Percentiles rank a stretch among this genome's conserved stretches.
phyloP scores from a whole-genome alignment of 2,797 vertebrate genomes.

The Momotus momota region DNA sequence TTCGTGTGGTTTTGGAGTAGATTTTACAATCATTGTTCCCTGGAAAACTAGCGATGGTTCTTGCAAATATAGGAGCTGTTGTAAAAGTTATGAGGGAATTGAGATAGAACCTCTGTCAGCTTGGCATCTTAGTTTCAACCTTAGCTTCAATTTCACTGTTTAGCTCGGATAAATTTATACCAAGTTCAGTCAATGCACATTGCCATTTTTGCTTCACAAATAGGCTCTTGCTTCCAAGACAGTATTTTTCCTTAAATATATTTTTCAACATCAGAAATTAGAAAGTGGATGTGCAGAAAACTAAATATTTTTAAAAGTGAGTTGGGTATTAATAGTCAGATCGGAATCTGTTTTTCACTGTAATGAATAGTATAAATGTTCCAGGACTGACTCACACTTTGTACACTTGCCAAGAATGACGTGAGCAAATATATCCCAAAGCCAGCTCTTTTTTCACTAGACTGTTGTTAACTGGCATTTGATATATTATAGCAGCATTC shows the following conservation, averaged over 20 bases:
- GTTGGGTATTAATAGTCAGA: not conserved
- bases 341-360: slow-evolving; percentile 4
- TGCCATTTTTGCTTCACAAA: not conserved
- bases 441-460: slow-evolving; percentile 33
- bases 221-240: not conserved
- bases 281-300: not conserved
- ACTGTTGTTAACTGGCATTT: slow-evolving; percentile 47
- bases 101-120: not conserved
- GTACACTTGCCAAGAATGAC: slow-evolving; percentile 56
- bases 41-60: not conserved
- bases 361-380: slow-evolving; percentile 29
- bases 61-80: not conserved
- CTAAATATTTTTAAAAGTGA: not conserved
- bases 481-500: slow-evolving; percentile 21
- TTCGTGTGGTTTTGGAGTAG: not conserved
- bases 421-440: slow-evolving; percentile 45
- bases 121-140: not conserved
- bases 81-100: not conserved
- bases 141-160: not conserved
- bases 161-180: slow-evolving; percentile 9
- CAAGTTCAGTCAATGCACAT: not conserved
- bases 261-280: not conserved
- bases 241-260: not conserved
- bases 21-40: not conserved
- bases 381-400: slow-evolving; percentile 53